A percentile compares a stretch with the other conserved stretches of the same genome.
Conservation (phyloP, 2,888 invertebrate species). For the Blastobasis adustella region DNA sequence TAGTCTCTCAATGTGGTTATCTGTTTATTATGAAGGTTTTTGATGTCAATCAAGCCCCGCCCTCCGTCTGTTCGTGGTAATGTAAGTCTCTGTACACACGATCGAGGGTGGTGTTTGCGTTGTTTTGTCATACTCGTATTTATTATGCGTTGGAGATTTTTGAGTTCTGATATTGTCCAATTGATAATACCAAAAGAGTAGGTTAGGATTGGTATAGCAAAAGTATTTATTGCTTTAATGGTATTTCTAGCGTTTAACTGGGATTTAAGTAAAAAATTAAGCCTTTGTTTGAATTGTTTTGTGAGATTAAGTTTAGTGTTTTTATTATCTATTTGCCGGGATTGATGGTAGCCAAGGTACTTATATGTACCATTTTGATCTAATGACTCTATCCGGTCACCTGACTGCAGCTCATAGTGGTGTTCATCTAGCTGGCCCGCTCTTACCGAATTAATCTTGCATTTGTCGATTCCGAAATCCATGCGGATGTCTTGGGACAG, state of each 20-base stretch:
- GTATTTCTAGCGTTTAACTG: neutral
- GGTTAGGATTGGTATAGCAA: neutral
- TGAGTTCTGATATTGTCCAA: constrained; percentile 1
- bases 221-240: neutral
- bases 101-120: too few species aligned
- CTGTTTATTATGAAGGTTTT: constrained; percentile 4
- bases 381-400: neutral
- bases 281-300: neutral
- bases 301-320: neutral
- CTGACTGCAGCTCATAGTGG: neutral
- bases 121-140: constrained; percentile 2
- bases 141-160: constrained; percentile 1
- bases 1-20: constrained; percentile 1
- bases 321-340: neutral
- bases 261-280: neutral
- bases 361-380: neutral
- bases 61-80: neutral
- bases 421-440: neutral
- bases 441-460: constrained; percentile 2
- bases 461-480: constrained; percentile 5
- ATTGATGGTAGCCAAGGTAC: neutral
- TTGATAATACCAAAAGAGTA: constrained; percentile 5
- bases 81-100: constrained; percentile 7
- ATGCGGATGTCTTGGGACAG: constrained; percentile 1
- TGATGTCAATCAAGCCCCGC: constrained; percentile 2